These are phyloP conservation scores for Lithophane semibrunnea DNA, from an alignment of 2,888 invertebrate genomes.

Conservation along the genomic window DNA sequence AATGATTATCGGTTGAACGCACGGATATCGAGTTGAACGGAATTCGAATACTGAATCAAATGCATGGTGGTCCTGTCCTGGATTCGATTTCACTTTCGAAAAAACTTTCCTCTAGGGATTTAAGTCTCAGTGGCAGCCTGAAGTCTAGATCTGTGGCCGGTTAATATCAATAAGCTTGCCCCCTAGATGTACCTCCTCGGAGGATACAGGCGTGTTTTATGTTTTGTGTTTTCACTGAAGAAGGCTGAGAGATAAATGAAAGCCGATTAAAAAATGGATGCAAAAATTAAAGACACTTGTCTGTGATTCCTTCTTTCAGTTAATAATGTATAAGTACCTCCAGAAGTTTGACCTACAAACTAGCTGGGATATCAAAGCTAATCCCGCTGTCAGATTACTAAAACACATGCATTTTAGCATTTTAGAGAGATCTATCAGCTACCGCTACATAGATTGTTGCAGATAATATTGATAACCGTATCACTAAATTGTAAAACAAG, in stretches of 20 bases:
- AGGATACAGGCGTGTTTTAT: too few relatives aligned
- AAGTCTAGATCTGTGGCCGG: background rate
- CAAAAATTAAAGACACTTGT: background rate
- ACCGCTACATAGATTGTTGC: background rate
- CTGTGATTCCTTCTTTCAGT: too few relatives aligned
- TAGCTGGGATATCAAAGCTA: conserved; percentile 6
- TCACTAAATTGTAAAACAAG: conserved; percentile 37
- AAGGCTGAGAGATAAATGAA: background rate
- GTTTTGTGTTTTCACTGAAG: too few relatives aligned
- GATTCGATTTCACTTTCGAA: background rate
- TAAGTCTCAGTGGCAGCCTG: background rate
- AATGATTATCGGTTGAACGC: background rate
- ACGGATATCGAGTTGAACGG: too few relatives aligned
- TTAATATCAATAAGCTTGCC: background rate
- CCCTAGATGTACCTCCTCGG: too few relatives aligned
- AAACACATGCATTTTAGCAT: conserved; percentile 16
- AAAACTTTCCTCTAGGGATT: too few relatives aligned
- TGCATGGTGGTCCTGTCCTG: background rate
- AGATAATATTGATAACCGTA: conserved; percentile 29
- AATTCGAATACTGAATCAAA: background rate
- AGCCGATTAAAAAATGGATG: background rate
- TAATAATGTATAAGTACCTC: background rate
- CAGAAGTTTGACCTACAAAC: conserved; percentile 1
- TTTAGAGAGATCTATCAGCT: conserved; percentile 9
- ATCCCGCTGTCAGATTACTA: conserved; percentile 11